Evolutionary conservation across 2,888 invertebrate genomes (phyloP).

Genomic region (Spisula subtruncata): DNA sequence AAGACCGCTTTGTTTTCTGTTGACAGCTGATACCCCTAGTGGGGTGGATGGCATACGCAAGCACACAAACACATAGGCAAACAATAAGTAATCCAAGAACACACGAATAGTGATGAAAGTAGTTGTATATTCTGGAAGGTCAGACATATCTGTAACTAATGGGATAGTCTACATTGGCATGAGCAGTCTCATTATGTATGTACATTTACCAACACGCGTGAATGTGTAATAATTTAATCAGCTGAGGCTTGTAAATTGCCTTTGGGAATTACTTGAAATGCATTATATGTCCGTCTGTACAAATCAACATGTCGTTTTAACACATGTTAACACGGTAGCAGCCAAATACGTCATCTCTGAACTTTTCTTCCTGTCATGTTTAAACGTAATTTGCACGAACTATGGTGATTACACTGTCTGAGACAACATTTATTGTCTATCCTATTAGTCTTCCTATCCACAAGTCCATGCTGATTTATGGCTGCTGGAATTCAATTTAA

Average conservation of each 20-base stretch:
- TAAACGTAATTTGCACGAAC: neutral
- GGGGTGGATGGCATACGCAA: too few relatives aligned
- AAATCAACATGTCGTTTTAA: conserved; percentile 5
- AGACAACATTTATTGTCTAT: too few relatives aligned
- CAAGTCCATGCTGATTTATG: too few relatives aligned
- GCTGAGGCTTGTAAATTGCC: neutral
- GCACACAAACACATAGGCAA: too few relatives aligned
- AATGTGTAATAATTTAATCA: neutral
- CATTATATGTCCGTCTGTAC: neutral
- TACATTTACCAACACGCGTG: neutral
- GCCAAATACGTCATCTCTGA: neutral
- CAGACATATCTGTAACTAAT: neutral
- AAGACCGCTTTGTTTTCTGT: too few relatives aligned
- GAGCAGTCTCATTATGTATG: neutral
- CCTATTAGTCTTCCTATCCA: too few relatives aligned
- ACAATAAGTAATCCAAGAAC: neutral
- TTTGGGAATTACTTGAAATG: too few relatives aligned
- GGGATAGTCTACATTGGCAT: neutral
- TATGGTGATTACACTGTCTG: too few relatives aligned
- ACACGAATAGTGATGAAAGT: too few relatives aligned
- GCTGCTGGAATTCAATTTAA: too few relatives aligned
- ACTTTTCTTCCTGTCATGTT: neutral
- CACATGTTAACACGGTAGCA: neutral
- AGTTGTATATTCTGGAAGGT: too few relatives aligned
- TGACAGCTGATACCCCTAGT: too few relatives aligned